phyloP scores from a whole-genome alignment of 2,797 vertebrate species.

The Ibycter americanus region DNA sequence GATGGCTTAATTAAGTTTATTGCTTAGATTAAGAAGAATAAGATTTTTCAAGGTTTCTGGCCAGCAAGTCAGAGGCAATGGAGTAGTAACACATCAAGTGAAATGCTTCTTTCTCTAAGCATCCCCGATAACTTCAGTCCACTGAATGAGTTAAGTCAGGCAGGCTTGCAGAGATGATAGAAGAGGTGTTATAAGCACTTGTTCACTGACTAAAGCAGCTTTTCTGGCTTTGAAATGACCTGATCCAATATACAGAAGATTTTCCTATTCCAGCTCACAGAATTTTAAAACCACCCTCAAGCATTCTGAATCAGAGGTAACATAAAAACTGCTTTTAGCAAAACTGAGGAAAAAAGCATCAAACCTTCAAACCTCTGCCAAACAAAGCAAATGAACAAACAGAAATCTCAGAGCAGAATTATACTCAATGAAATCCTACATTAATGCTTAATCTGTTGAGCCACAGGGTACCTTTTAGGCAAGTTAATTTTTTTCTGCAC shows the following conservation, averaged over 20 bases:
- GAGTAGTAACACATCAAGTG: neutral
- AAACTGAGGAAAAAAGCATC: constrained; percentile 7
- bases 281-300: constrained; percentile 50
- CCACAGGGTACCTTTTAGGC: neutral
- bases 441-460: constrained; percentile 24
- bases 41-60: neutral
- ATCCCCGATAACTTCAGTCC: neutral
- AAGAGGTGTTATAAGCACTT: neutral
- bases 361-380: constrained; percentile 24
- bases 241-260: constrained; percentile 34
- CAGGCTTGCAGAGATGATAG: neutral
- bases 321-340: constrained; percentile 26
- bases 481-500: neutral
- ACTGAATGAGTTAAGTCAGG: neutral
- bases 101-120: neutral
- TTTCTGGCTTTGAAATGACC: constrained; percentile 23
- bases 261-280: neutral
- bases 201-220: neutral
- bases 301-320: constrained; percentile 39
- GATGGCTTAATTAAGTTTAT: neutral
- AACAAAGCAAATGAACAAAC: constrained; percentile 29
- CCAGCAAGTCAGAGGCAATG: neutral
- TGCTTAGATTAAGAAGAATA: neutral
- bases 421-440: neutral
- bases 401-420: constrained; percentile 18